Evolutionary conservation across 2,888 invertebrate species (phyloP).

Genomic region (Chrysina gloriosa): DNA sequence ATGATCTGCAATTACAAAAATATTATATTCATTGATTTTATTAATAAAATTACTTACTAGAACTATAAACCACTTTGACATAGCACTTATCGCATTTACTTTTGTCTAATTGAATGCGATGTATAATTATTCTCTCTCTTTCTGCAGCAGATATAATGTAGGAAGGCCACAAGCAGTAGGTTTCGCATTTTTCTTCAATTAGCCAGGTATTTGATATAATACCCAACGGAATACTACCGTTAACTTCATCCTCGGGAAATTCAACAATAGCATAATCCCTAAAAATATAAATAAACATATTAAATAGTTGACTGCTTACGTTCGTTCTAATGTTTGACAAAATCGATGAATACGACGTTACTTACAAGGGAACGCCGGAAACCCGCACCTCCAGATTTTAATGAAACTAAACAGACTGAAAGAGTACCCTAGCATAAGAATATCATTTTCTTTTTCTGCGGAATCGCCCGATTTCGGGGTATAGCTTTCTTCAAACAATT

Average conservation of each 20-base stretch:
- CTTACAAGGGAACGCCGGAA: no score
- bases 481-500: no score
- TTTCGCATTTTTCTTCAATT: constrained; percentile 34
- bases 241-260: constrained; percentile 40
- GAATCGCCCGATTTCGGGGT: no score
- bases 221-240: constrained; percentile 35
- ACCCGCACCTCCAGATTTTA: no score
- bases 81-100: constrained; percentile 38
- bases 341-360: no score
- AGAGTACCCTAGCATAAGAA: no score
- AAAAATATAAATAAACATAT: constrained; percentile 7
- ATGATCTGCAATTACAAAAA: constrained; percentile 31
- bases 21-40: neutral
- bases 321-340: no score
- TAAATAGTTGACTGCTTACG: no score
- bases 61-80: constrained; percentile 39
- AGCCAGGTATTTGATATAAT: constrained; percentile 40
- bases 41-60: constrained; percentile 21
- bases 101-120: constrained; percentile 36
- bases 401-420: no score
- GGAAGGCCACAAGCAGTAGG: constrained; percentile 36
- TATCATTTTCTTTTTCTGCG: no score
- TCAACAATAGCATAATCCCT: constrained; percentile 40
- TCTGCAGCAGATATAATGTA: constrained; percentile 35
- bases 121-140: constrained; percentile 33